These are phyloP conservation scores for Phylloscopus trochilus DNA, from an alignment of 2,113 vertebrate genomes.

Conservation along the genomic window DNA sequence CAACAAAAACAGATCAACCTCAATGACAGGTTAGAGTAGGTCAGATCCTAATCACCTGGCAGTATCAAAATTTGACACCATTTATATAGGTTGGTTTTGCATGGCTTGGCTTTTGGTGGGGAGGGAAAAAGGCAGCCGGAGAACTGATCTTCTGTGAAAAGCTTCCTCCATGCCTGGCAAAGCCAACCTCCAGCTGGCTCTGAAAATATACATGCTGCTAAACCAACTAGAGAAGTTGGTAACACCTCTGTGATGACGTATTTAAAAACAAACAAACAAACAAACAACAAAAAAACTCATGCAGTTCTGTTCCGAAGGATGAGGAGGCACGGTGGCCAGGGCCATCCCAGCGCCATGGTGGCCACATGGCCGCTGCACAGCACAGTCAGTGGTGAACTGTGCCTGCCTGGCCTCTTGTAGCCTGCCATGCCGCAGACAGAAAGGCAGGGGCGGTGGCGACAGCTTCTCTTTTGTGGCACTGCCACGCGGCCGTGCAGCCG, in stretches of 20 bases:
- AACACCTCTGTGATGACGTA: too few species aligned
- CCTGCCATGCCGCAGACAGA: accelerated
- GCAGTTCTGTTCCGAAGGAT: background rate
- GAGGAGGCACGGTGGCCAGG: accelerated
- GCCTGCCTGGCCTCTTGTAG: background rate
- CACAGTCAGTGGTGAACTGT: accelerated
- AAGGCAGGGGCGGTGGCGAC: accelerated
- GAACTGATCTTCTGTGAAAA: background rate
- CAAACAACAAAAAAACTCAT: background rate
- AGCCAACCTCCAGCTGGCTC: background rate
- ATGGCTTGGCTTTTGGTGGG: background rate
- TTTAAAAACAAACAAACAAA: background rate
- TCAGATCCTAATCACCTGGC: background rate
- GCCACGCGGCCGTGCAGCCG: background rate
- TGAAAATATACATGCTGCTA: too few species aligned
- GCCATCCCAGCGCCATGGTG: accelerated
- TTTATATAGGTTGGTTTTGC: background rate
- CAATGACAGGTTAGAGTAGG: background rate
- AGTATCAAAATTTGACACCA: background rate
- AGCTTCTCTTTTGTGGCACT: too few species aligned
- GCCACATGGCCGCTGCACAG: background rate
- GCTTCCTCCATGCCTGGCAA: background rate
- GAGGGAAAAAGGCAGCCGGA: background rate
- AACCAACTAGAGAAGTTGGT: background rate
- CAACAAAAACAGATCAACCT: background rate